These are phyloP conservation scores for Pseudomyrmex sp. DNA, from an alignment of 1,140 invertebrate species.

Conservation along the genomic window DNA sequence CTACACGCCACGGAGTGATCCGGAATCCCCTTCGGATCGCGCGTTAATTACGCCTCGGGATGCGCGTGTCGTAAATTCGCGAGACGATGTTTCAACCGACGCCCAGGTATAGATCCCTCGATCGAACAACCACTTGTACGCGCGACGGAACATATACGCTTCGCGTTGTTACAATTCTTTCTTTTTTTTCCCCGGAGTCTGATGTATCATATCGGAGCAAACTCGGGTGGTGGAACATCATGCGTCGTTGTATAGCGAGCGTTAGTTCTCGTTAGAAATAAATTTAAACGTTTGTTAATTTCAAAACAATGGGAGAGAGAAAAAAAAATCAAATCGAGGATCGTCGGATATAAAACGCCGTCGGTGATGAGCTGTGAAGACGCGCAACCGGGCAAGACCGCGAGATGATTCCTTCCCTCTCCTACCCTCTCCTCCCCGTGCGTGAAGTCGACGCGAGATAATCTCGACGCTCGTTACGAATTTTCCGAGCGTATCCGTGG, in stretches of 20 bases:
- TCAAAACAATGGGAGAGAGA: too few relatives aligned
- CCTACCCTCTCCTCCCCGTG: neutral
- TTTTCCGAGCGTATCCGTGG: conserved; percentile 15
- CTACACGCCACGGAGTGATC: conserved; percentile 3
- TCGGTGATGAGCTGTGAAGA: neutral
- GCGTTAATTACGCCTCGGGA: conserved; percentile 60
- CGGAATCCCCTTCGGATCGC: neutral
- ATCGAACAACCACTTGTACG: conserved; percentile 2
- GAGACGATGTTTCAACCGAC: conserved; percentile 52
- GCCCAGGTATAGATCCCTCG: conserved; percentile 12
- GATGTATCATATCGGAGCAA: neutral
- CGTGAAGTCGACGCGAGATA: conserved; percentile 8
- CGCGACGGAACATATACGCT: conserved; percentile 1
- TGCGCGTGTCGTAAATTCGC: conserved; percentile 44
- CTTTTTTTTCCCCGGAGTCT: neutral
- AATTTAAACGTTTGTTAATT: too few relatives aligned
- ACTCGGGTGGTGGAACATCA: neutral
- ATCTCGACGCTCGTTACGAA: conserved; percentile 54
- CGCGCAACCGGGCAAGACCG: neutral
- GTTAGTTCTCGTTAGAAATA: too few relatives aligned
- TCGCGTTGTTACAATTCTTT: conserved; percentile 2
- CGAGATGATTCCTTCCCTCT: neutral
- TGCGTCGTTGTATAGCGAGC: neutral
- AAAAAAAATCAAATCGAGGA: too few relatives aligned
- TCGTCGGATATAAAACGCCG: conserved; percentile 1